Evolutionary conservation across 2,888 invertebrate genomes (phyloP), one percentile per base, ranked within the genome.

Genomic region (Quadriops clusia): DNA sequence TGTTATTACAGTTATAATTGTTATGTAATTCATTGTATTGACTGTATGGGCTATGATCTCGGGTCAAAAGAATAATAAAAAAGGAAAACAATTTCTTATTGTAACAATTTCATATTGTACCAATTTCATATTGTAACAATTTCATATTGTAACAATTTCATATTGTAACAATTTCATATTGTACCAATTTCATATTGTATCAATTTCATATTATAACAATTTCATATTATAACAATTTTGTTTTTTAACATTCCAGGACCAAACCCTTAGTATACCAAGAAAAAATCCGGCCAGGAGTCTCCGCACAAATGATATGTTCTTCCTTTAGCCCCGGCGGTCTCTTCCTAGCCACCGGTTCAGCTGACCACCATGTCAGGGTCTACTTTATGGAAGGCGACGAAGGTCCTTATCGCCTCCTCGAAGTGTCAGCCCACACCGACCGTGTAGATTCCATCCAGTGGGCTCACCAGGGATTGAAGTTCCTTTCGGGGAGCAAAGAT

Each of bases 381-480:
- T 97, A 94, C 56, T 72, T 80, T 41, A 77, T 89, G 70, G 63
- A 69, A 23, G 74, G 74, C 1, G 74, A 78, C 13, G 79, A 80
- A 50, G 81, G 79, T 0, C 87, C 89, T 0, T 77, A 82, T 45
- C 66, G 77, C 39, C 72, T 84, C 36, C 59, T 79, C 28, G 84
- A 87, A 61, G 70, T 74, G 17, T 78, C 83, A 39, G 77, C 76
- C n/a, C 91, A 93, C 56, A 66, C 70, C 2, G 95, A 95, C 60
- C 77, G 87, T 1, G 94, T 97, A 14, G 95, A 98, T 65, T 90
- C 90, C 32, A 82, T 98, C 30, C 84, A 89, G 48, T 98, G 97
- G 87, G 83, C 91, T 21, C 89, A 93, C 59, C 67, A 69, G 22
- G 85, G 86, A 0, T 68, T 91, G 30, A 70, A 80, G 38, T 94